These are phyloP conservation scores for Dermatemys mawii DNA, from an alignment of 2,113 vertebrate species.

Conservation along the genomic window DNA sequence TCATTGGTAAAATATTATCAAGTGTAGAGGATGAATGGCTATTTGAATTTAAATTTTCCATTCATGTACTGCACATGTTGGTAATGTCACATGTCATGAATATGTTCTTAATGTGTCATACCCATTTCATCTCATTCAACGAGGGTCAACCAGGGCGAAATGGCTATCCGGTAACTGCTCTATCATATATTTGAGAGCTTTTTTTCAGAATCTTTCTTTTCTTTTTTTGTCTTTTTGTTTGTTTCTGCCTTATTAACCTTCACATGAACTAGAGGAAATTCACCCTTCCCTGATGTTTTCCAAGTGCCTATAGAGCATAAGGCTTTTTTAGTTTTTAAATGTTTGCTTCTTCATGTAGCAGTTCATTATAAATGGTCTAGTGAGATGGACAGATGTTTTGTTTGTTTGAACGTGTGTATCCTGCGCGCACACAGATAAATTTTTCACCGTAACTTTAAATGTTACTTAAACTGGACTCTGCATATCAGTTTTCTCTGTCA, in stretches of 20 bases:
- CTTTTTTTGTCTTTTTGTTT: neutral
- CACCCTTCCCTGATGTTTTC: neutral
- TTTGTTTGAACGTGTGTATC: constrained; percentile 21
- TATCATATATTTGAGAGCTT: constrained; percentile 45
- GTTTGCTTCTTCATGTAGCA: neutral
- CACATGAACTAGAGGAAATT: neutral
- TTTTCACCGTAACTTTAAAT: constrained; percentile 29
- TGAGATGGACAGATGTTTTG: neutral
- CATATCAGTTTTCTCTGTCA: neutral
- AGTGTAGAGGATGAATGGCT: neutral
- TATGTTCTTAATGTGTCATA: constrained; percentile 68
- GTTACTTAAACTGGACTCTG: neutral
- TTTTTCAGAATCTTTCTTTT: neutral
- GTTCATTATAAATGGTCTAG: neutral
- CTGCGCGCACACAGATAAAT: neutral
- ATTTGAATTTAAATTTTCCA: neutral
- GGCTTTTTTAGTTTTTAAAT: neutral
- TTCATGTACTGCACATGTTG: constrained; percentile 49
- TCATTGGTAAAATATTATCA: neutral
- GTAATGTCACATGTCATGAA: constrained; percentile 47
- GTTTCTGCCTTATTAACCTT: neutral
- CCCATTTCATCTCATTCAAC: constrained; percentile 74
- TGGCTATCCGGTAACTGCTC: constrained; percentile 70
- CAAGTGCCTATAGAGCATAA: neutral
- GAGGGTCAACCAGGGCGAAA: constrained; percentile 76